Percentiles rank a stretch among this genome's conserved stretches.
phyloP scores from a whole-genome alignment of 2,888 invertebrate genomes.

The Dioctria rufipes region DNA sequence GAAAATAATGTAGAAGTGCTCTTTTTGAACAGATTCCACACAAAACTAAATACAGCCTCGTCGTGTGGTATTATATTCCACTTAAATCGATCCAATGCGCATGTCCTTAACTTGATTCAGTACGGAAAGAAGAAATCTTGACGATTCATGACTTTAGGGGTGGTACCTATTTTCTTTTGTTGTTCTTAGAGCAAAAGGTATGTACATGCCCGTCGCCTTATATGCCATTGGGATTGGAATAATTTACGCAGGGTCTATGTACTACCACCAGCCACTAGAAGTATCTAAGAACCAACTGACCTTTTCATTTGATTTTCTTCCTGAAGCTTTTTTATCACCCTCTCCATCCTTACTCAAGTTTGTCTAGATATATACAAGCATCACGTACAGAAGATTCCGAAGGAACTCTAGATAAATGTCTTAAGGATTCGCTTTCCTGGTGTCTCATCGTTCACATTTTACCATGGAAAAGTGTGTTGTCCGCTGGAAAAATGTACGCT shows the following conservation, averaged over 20 bases:
- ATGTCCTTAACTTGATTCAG: constrained; percentile 41
- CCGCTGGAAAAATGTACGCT: constrained; percentile 35
- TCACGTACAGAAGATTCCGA: constrained; percentile 9
- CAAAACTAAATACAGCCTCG: background rate
- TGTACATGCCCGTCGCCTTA: constrained; percentile 56
- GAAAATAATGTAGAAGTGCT: background rate
- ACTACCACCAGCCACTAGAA: constrained; percentile 36
- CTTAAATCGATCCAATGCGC: constrained; percentile 6
- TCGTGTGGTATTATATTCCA: background rate
- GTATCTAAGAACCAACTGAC: constrained; percentile 47
- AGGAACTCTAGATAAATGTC: constrained; percentile 3
- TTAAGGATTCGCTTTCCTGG: background rate
- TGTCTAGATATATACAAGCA: background rate
- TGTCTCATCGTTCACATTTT: constrained; percentile 28
- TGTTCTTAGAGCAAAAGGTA: constrained; percentile 54
- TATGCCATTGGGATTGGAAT: constrained; percentile 58
- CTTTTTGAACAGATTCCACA: constrained; percentile 40
- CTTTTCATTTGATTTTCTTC: constrained; percentile 40
- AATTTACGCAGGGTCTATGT: constrained; percentile 56
- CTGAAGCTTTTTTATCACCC: constrained; percentile 3
- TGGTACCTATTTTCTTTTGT: constrained; percentile 56
- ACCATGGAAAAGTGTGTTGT: background rate
- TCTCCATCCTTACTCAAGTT: constrained; percentile 12
- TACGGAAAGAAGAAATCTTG: constrained; percentile 42
- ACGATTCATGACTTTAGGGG: constrained; percentile 56